Percentiles rank a stretch among this genome's conserved stretches.
Evolutionary conservation across 2,113 vertebrate genomes (phyloP).

Genomic region (Pelecanoides urinatrix): DNA sequence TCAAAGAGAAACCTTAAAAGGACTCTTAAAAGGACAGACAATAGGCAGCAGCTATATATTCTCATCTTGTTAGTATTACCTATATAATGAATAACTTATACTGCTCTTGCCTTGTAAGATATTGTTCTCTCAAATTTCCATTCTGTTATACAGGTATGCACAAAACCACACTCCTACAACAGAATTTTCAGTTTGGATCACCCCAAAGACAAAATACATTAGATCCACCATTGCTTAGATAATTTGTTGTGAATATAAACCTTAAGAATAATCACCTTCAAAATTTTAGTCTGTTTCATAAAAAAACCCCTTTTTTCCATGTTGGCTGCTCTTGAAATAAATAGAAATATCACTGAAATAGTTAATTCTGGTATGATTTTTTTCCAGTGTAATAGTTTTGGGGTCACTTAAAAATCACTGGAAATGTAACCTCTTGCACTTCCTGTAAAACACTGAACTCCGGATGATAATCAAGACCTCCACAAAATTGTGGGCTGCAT

Average conservation of each 20-base stretch:
- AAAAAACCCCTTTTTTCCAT: not conserved
- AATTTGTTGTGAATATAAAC: not conserved
- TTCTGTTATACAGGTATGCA: not conserved
- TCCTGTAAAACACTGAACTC: conserved; percentile 58
- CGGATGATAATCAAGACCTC: conserved; percentile 52
- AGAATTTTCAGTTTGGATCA: not conserved
- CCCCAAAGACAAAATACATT: not conserved
- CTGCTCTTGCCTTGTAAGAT: not conserved
- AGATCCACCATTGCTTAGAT: not conserved
- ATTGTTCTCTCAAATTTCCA: not conserved
- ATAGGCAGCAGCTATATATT: not conserved
- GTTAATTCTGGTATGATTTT: conserved; percentile 47
- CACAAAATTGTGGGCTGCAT: conserved; percentile 42
- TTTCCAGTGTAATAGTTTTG: conserved; percentile 42
- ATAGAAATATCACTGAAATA: conserved; percentile 55
- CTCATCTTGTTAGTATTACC: not conserved
- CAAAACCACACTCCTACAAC: not conserved
- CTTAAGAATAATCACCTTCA: not conserved
- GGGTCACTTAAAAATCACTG: conserved; percentile 67
- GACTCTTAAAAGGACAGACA: too few relatives aligned
- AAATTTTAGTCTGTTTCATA: not conserved
- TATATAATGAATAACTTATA: not conserved
- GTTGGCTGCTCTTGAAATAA: not conserved
- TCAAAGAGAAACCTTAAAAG: not conserved
- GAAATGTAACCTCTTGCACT: conserved; percentile 56